Percentiles rank a stretch among this genome's conserved stretches.
Conservation (phyloP, 2,888 invertebrate species). For the Eilema caniola region DNA sequence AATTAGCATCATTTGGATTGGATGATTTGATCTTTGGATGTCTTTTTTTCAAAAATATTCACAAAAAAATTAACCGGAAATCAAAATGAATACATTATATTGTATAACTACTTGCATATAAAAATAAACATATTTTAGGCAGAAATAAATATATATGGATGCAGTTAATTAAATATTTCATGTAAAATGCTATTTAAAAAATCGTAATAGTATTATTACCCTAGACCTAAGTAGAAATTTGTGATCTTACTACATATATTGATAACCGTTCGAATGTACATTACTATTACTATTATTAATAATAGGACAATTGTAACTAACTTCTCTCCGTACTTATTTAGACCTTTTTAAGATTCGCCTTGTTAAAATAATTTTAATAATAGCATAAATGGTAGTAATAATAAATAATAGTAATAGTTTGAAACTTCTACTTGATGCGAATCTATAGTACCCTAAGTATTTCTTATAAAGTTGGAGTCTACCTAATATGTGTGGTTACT, state of each 20-base stretch:
- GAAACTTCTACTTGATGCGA: slow-evolving; percentile 59
- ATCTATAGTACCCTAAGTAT: slow-evolving; percentile 47
- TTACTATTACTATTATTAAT: slow-evolving; percentile 24
- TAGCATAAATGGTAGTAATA: slow-evolving; percentile 23
- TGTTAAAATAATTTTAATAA: slow-evolving; percentile 54
- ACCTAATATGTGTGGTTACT: slow-evolving; percentile 50
- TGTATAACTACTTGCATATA: background rate
- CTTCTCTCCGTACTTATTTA: slow-evolving; percentile 49
- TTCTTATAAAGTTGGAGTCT: slow-evolving; percentile 56
- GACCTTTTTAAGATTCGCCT: slow-evolving; percentile 54
- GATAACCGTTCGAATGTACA: slow-evolving; percentile 45
- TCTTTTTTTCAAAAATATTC: background rate
- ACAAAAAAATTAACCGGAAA: background rate
- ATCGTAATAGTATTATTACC: slow-evolving; percentile 47
- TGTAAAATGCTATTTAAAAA: slow-evolving; percentile 32
- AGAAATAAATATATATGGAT: background rate
- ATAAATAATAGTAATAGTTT: slow-evolving; percentile 41
- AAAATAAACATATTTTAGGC: background rate
- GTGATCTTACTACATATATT: slow-evolving; percentile 54
- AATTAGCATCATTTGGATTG: slow-evolving; percentile 31
- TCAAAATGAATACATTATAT: background rate
- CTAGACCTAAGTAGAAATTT: slow-evolving; percentile 53
- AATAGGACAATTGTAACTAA: slow-evolving; percentile 38
- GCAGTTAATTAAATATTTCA: background rate
- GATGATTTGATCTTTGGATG: no score